Base-by-base conservation (phyloP, 2,888 invertebrate species). In the Leptopilina syphax region DNA sequence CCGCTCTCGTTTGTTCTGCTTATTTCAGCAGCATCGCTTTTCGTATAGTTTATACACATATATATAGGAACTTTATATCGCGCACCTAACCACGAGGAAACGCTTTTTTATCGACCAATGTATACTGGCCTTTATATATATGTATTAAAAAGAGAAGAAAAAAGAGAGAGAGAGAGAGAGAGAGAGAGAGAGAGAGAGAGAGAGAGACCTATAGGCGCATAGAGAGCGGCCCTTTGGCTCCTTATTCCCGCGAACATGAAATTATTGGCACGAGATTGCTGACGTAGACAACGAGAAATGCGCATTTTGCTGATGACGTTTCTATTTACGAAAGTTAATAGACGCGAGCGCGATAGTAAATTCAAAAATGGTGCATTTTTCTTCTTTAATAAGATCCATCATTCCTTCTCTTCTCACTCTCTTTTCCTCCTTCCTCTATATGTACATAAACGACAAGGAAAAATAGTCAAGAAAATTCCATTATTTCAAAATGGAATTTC, bases 1-100 rank as follows among this genome's bases (percentile, higher is more conserved):
- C 44, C 77, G 66, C 73, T 81, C 78, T 78, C 84, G 66, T 77
- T 77, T 77, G 77, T 77, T 80, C 54, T 73, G 65, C 80, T 65
- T 70, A 70, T 78, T 70, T 70, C 68, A 50, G 68, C 68, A 70
- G 24, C 13, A 41, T 44, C 44, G 44, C 44, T 44, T 44, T 44
- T 44, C 44, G 44, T 44, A 44, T 6, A 8, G 44, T 44, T 47
- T 13, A n/a, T 60, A 18, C n/a, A 60, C n/a, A 63, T 9, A 10
- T 50, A 1, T 50, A 50, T 50, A 24, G 24, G 24, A 8, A 63
- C 63, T 41, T 67, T 18, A 34, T 50, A 50, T 10, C 9, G 13
- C 8, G 34, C 34, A 34, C 34, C 12, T 27, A 68, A 73, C 70
- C 70, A 34, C 70, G 50, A 3, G 13, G 27, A 34, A 70, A 70